Conservation (phyloP, 2,113 vertebrate species). For the Cnemophilus loriae region DNA sequence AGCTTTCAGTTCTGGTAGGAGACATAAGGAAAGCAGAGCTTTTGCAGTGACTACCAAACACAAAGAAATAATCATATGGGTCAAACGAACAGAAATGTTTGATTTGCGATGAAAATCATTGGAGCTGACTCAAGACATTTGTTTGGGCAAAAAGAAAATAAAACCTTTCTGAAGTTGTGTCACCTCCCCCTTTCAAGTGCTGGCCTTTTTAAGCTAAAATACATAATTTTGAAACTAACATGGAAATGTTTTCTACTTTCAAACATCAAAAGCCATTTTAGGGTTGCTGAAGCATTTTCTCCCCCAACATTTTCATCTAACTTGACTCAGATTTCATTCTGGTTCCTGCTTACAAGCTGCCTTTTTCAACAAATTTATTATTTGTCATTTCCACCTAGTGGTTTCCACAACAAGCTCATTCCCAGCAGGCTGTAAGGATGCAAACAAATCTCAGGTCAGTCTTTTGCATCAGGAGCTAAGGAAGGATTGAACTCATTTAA, state of each 20-base stretch:
- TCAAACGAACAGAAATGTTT: not conserved
- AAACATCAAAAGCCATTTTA: not conserved
- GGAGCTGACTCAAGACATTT: not conserved
- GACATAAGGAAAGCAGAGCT: not conserved
- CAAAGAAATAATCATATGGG: not conserved
- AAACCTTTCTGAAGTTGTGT: not conserved
- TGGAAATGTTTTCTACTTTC: not conserved
- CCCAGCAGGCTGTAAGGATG: not conserved
- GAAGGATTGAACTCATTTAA: not conserved
- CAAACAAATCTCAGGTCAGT: not conserved
- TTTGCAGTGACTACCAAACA: not conserved
- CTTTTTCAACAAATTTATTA: not conserved
- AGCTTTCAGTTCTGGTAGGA: not conserved
- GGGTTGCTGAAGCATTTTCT: not conserved
- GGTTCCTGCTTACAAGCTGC: not conserved
- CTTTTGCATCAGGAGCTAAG: not conserved
- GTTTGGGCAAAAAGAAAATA: not conserved
- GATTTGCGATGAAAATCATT: not conserved
- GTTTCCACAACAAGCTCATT: not conserved
- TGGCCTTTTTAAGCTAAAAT: not conserved
- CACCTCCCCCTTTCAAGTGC: not conserved
- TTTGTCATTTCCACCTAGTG: constrained; percentile 4
- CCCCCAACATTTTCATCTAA: not conserved
- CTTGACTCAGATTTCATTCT: constrained; percentile 5
- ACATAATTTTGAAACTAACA: not conserved